Base-by-base conservation (phyloP, 2,888 invertebrate genomes). In the Agriopis leucophaearia region DNA sequence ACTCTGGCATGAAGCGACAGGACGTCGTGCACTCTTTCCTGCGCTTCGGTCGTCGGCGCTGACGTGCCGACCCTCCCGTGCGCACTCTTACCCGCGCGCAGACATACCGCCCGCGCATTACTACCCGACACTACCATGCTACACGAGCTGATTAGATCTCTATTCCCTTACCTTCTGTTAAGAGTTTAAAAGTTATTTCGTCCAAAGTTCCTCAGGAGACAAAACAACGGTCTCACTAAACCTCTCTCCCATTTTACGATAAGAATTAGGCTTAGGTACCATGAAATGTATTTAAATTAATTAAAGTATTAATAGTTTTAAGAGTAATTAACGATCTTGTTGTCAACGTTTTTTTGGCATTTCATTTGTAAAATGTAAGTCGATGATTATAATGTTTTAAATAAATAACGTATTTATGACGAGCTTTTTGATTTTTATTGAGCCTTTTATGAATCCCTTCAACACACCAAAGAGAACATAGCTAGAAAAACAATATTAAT, bases 1-100 rank as follows among this genome's bases (percentile, higher is more conserved):
- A 96, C 91, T 95, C 95, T 74, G 96, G 96, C 73, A 96, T 96
- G 81, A 97, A 98, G 89, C 95, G 98, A 71, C 97, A 98, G 84
- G 98, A 98, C 91, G 97, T 97, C 57, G 97, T 98, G 81, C 98
- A 98, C 90, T 97, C 98, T 64, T 98, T 98, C 94, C 95, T 98
- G 79, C 96, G 98, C 82, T 98, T 98, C 88, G 98, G 98, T 64
- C 96, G 96, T 86, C 95, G 97, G 86, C 96, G 96, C 94, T 96
- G 96, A 93, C 89, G 76, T 77, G 78, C 71, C 70, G n/a, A 65
- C 66, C 69, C 71, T 45, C 47, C 66, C 76, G 77, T 77, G 77
- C 80, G 74, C 69, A 67, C 68, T 0, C 38, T 6, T 27, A n/a
- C 38, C 15, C 48, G 47, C 67, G 62, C 61, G 50, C 61, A 57